Evolutionary conservation across 2,888 invertebrate species (phyloP).

Genomic region (Panopea generosa): DNA sequence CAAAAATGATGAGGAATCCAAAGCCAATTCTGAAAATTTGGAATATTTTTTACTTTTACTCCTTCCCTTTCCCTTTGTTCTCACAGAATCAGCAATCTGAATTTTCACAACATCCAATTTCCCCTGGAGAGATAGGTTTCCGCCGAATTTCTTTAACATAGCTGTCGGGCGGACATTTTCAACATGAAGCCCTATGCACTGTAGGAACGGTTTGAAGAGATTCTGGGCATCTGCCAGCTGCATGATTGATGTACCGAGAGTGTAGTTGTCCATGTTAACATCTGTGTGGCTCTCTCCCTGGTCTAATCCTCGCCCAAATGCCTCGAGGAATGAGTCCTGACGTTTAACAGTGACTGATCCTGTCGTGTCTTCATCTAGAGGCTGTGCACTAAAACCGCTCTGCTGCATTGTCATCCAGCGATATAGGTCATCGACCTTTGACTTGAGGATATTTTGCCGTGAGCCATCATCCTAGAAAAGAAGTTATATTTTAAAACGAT

Average conservation of each 20-base stretch:
- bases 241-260: constrained; percentile 81
- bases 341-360: constrained; percentile 68
- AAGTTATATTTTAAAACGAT: no score
- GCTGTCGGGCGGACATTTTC: constrained; percentile 88
- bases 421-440: constrained; percentile 89
- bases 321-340: constrained; percentile 81
- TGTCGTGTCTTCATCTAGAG: constrained; percentile 70
- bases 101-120: constrained; percentile 95
- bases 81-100: constrained; percentile 94
- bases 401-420: constrained; percentile 98
- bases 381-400: constrained; percentile 78
- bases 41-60: constrained; percentile 55
- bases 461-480: constrained; percentile 28
- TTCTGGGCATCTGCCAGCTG: constrained; percentile 93
- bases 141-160: constrained; percentile 93
- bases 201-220: constrained; percentile 91
- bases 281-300: constrained; percentile 81
- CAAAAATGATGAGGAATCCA: constrained; percentile 94
- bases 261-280: constrained; percentile 74
- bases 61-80: constrained; percentile 71
- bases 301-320: constrained; percentile 82
- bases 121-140: constrained; percentile 88
- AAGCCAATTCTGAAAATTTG: constrained; percentile 87
- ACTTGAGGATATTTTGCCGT: constrained; percentile 41
- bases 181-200: constrained; percentile 92